Conservation (phyloP, 1,140 invertebrate species). For the Pogonognathellus flavescens region DNA sequence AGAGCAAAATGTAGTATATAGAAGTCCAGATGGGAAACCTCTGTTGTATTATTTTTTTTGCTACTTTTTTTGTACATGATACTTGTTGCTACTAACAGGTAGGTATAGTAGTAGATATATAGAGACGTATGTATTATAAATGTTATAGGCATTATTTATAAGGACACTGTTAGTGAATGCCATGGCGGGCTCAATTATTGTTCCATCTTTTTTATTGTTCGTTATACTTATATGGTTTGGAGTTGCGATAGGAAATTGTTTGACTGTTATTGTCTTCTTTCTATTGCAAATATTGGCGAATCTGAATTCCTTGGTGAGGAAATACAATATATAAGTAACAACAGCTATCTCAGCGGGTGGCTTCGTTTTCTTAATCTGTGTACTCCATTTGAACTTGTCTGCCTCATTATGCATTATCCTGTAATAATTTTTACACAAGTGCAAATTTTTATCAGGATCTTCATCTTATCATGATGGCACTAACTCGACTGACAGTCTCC, state of each 20-base stretch:
- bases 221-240: not conserved
- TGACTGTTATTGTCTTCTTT: conserved; percentile 5
- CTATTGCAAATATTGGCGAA: conserved; percentile 38
- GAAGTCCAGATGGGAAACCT: too few relatives aligned
- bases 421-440: conserved; percentile 36
- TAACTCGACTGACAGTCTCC: too few relatives aligned
- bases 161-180: not conserved
- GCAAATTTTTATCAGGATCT: too few relatives aligned
- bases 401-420: conserved; percentile 28
- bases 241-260: not conserved
- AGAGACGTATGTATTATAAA: too few relatives aligned
- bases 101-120: too few relatives aligned
- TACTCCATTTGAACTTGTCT: conserved; percentile 24
- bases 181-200: not conserved
- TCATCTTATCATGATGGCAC: too few relatives aligned
- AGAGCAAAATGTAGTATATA: too few relatives aligned
- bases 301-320: conserved; percentile 1
- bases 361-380: not conserved
- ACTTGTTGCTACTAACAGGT: too few relatives aligned
- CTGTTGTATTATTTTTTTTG: too few relatives aligned
- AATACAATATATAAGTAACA: not conserved
- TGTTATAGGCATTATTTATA: not conserved
- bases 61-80: too few relatives aligned
- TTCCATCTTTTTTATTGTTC: too few relatives aligned
- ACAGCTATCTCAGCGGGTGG: conserved; percentile 36